Evolutionary conservation across 2,113 vertebrate genomes (phyloP), one percentile per base, ranked within the genome.

Genomic region (Rissa tridactyla): DNA sequence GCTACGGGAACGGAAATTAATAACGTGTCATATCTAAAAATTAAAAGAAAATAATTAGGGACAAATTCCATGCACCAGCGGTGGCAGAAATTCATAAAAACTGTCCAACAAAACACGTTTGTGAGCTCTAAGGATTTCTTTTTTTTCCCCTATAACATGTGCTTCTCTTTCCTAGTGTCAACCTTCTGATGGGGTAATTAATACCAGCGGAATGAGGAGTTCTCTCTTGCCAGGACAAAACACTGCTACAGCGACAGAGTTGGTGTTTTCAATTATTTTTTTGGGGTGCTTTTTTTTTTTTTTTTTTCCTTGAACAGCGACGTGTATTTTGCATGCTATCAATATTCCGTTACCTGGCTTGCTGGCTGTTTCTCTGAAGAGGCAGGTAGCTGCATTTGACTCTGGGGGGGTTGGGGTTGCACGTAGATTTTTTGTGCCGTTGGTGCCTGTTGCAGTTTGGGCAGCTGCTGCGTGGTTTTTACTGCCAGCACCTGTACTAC

Each of bases 391-490:
- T 99, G 99, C 21, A 99, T 98, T 4, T 98, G 99, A 51, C 98
- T 99, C 97, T 99, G 99, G 47, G 99, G 99, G 97, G 99, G 98
- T 85, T 98, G 98, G 58, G 99, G 98, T 94, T 99, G 99, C 97
- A 99, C 98, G 92, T 99, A 99, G 95, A 99, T 98, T 98, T 99
- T 99, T 98, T 99, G 99, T 79, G 99, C 99, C 42, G 98, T 99
- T 88, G 99, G 99, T 42, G 99, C 99, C 94, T 99, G 99, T 96
- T 99, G 99, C 51, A 99, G 98, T 97, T 99, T 99, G 25, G 99
- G 99, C 76, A 99, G 99, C 97, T 99, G 99, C 61, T 99, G 98
- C 7, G 98, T 98, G 69, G 98, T 98, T 97, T 99, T 99, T 86
- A 98, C 97, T 36, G 98, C 98, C 47, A 98, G 97, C 91, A 98